phyloP scores from a whole-genome alignment of 2,797 vertebrate species.

The Heliangelus exortis region DNA sequence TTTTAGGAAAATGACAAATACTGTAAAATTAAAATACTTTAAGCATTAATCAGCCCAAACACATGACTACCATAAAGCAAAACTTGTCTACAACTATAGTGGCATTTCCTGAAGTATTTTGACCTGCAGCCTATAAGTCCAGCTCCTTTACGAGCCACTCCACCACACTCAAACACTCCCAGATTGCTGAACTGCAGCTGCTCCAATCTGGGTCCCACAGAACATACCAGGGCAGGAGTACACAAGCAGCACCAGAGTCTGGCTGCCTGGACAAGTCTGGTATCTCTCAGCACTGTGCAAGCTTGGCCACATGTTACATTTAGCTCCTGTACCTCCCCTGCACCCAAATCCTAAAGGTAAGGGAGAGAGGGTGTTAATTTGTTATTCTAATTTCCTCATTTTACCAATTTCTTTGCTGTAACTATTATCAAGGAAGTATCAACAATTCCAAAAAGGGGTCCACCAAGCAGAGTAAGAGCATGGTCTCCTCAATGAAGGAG shows the following conservation, averaged over 20 bases:
- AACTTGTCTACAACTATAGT: accelerated
- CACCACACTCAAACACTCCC: neutral
- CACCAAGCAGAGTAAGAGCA: neutral
- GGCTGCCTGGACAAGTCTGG: constrained; percentile 47
- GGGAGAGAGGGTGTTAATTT: neutral
- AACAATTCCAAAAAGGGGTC: neutral
- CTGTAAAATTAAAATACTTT: neutral
- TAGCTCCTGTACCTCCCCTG: neutral
- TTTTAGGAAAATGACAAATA: neutral
- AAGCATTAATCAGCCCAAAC: neutral
- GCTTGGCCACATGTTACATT: neutral
- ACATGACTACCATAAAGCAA: neutral
- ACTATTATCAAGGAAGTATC: neutral
- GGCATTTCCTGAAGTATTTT: neutral
- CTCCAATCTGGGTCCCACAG: neutral
- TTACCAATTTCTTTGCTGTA: neutral
- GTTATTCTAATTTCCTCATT: neutral
- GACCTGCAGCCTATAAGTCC: neutral
- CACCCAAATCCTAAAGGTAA: neutral
- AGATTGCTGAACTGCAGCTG: constrained; percentile 26
- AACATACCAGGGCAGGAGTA: constrained; percentile 29
- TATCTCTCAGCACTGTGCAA: neutral
- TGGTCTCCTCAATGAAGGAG: neutral
- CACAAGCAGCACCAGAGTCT: neutral
- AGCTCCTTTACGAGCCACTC: neutral